These are phyloP conservation scores for Sinohyriopsis cumingii DNA, from an alignment of 2,888 invertebrate species.

Conservation along the genomic window DNA sequence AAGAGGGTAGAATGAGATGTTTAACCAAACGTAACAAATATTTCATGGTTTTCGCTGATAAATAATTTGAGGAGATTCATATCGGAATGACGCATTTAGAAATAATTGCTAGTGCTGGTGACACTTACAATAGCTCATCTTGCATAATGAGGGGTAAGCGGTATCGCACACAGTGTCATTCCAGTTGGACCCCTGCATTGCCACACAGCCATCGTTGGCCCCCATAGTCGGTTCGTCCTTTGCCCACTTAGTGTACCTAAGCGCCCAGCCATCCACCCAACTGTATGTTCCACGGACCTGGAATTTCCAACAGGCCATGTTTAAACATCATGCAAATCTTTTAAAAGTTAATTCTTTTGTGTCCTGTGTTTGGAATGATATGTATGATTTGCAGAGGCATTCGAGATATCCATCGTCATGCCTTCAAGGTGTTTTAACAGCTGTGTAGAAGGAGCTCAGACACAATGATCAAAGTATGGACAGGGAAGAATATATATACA, in stretches of 20 bases:
- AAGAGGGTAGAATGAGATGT: too few relatives aligned
- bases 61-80: not conserved
- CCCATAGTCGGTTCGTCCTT: slow-evolving; percentile 37
- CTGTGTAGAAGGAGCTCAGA: too few relatives aligned
- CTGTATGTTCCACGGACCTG: slow-evolving; percentile 29
- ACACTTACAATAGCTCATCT: slow-evolving; percentile 29
- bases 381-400: too few relatives aligned
- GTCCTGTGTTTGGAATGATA: too few relatives aligned
- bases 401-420: too few relatives aligned
- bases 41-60: too few relatives aligned
- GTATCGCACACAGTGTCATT: slow-evolving; percentile 37
- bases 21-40: too few relatives aligned
- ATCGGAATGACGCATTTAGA: not conserved
- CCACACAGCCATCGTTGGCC: slow-evolving; percentile 36
- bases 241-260: slow-evolving; percentile 42
- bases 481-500: too few relatives aligned
- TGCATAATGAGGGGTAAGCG: slow-evolving; percentile 37
- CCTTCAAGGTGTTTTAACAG: too few relatives aligned
- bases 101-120: not conserved
- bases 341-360: too few relatives aligned
- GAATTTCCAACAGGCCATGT: not conserved
- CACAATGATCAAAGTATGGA: too few relatives aligned
- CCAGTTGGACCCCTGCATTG: slow-evolving; percentile 37
- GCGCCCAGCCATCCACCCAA: slow-evolving; percentile 37
- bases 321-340: too few relatives aligned